Percentiles rank a stretch among this genome's conserved stretches.
phyloP scores from a whole-genome alignment of 2,888 invertebrate species.

The Alentia gelatinosa region DNA sequence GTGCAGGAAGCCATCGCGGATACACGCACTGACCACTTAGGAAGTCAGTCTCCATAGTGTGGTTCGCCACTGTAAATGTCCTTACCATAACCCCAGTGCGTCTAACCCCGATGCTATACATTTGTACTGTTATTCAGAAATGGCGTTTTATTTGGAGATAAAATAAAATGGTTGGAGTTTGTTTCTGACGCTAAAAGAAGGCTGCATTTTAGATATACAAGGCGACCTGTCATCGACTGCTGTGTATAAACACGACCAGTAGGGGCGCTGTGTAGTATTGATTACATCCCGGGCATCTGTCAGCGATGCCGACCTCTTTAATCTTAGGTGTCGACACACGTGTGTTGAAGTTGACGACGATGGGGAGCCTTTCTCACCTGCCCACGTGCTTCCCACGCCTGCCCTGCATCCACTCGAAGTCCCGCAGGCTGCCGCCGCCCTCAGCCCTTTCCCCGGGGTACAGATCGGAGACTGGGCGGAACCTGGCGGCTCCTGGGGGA shows the following conservation, averaged over 20 bases:
- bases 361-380: not conserved
- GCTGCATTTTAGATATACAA: no score
- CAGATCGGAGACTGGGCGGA: not conserved
- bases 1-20: not conserved
- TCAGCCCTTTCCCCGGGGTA: not conserved
- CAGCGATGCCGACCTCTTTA: not conserved
- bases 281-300: constrained; percentile 2
- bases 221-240: not conserved
- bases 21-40: not conserved
- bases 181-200: no score
- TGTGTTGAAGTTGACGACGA: not conserved
- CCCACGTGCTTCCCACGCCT: not conserved
- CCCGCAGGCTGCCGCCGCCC: not conserved
- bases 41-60: not conserved
- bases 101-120: no score
- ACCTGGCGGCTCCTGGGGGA: not conserved
- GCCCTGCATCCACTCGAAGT: not conserved
- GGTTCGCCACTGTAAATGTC: not conserved
- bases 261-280: not conserved
- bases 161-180: no score
- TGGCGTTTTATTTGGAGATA: no score
- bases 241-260: not conserved
- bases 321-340: constrained; percentile 1
- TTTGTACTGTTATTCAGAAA: no score
- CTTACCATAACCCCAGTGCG: no score